Evolutionary conservation across 2,113 vertebrate genomes (phyloP), one percentile per base, ranked within the genome.

Genomic region (Carassius gibelio): DNA sequence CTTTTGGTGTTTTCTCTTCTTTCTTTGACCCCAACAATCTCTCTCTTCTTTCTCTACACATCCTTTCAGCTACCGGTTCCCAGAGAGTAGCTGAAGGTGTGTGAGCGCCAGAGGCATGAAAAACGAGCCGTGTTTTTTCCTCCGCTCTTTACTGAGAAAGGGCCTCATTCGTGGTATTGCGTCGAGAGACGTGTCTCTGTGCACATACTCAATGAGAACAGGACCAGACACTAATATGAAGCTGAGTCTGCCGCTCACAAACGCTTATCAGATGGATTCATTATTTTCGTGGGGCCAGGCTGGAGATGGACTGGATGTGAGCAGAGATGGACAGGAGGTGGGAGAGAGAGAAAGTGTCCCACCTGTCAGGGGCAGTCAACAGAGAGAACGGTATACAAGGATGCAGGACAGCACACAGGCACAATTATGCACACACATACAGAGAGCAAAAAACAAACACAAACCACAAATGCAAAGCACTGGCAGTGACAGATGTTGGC

Each of bases 401-500:
- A 48, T 21, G 50, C 81, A 84, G 77, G 83, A 71, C 83, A 81
- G 42, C 81, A 87, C 34, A 66, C 45, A 59, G 57, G 15, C 64
- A 36, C 64, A 68, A 68, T 68, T 68, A 68, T 75, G 61, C 75
- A 71, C 57, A 52, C 74, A 69, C 30, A 57, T 34, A 90, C 72
- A 86, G 74, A 87, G 61, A 80, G 61, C 68, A 71, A 59, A 62
- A 59, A 74, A 80, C 76, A 38, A 82, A 61, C 82, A 81, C 87
- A 77, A 82, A 81, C 81, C 88, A 87, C 89, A 88, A 91, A 90
- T 90, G 87, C 91, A 88, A 36, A 91, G 90, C 92, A 71, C 87
- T 85, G 90, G 91, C 87, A 89, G 88, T 91, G 93, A 94, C 93
- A 94, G 93, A 94, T 94, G 91, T 92, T 94, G 92, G 92, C 94